Evolutionary conservation across 2,797 vertebrate genomes (phyloP).

Genomic region (Cynopterus sphinx): DNA sequence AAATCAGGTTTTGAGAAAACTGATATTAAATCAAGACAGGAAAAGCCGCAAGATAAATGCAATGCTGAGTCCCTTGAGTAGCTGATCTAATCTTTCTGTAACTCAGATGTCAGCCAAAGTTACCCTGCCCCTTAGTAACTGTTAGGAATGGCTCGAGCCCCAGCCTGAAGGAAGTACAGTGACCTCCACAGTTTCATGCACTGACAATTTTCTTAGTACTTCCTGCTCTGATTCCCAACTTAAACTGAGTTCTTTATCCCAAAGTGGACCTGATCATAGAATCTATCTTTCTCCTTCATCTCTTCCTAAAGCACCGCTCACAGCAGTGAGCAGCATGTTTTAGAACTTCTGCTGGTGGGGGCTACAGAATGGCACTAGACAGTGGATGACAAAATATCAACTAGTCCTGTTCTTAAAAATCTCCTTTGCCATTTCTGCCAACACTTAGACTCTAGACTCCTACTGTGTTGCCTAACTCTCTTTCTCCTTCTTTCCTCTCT

Average conservation of each 20-base stretch:
- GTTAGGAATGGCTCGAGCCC: not conserved
- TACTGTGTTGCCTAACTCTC: not conserved
- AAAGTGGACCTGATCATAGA: not conserved
- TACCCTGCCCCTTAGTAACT: not conserved
- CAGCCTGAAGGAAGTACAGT: not conserved
- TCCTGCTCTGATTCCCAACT: not conserved
- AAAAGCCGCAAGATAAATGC: not conserved
- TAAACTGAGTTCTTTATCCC: not conserved
- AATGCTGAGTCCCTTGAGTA: not conserved
- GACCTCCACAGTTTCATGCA: not conserved
- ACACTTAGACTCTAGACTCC: not conserved
- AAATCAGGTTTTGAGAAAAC: not conserved
- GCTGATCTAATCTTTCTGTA: not conserved
- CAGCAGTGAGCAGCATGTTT: not conserved
- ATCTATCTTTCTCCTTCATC: not conserved
- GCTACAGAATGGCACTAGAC: not conserved
- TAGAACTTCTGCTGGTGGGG: not conserved
- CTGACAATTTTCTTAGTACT: not conserved
- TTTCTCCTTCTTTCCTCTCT: not conserved
- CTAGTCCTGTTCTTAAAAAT: not conserved
- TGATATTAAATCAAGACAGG: constrained; percentile 11
- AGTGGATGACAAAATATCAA: not conserved
- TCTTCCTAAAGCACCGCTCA: not conserved
- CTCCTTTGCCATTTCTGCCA: not conserved
- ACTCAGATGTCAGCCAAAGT: not conserved